phyloP scores from a whole-genome alignment of 2,888 invertebrate genomes.

The Nomada ruficornis region DNA sequence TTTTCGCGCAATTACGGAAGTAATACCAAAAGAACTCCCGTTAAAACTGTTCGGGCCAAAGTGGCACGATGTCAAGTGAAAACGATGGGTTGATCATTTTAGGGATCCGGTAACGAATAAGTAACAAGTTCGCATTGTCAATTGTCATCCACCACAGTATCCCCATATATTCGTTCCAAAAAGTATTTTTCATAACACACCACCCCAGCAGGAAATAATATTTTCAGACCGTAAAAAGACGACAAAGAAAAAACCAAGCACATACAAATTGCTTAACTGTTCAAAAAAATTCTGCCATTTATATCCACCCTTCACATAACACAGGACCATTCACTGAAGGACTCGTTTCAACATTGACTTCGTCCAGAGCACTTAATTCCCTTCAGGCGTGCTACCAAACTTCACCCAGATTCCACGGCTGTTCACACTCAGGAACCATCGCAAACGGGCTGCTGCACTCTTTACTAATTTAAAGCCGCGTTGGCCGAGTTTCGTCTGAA shows the following conservation, averaged over 20 bases:
- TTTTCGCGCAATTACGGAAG: slow-evolving; percentile 82
- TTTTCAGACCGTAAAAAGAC: no score
- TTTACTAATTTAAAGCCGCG: slow-evolving; percentile 33
- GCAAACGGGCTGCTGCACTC: slow-evolving; percentile 1
- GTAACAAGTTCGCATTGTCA: no score
- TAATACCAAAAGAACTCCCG: slow-evolving; percentile 81
- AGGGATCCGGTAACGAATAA: no score
- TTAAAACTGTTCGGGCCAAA: slow-evolving; percentile 76
- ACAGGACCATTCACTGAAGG: neutral
- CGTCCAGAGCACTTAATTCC: slow-evolving; percentile 11
- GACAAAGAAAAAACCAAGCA: no score
- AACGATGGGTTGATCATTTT: slow-evolving; percentile 7
- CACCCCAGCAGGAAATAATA: no score
- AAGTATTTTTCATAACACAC: no score
- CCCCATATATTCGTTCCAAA: no score
- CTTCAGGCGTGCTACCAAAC: slow-evolving; percentile 44
- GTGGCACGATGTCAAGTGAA: slow-evolving; percentile 49
- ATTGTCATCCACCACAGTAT: no score
- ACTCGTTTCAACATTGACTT: slow-evolving; percentile 23
- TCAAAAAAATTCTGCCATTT: neutral
- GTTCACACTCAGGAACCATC: slow-evolving; percentile 1
- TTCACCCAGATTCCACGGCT: slow-evolving; percentile 45
- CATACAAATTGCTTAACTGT: no score
- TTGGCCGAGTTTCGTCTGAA: slow-evolving; percentile 29
- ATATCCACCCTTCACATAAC: neutral